Conservation (phyloP, 2,113 vertebrate genomes). For the Chloroceryle aenea region DNA sequence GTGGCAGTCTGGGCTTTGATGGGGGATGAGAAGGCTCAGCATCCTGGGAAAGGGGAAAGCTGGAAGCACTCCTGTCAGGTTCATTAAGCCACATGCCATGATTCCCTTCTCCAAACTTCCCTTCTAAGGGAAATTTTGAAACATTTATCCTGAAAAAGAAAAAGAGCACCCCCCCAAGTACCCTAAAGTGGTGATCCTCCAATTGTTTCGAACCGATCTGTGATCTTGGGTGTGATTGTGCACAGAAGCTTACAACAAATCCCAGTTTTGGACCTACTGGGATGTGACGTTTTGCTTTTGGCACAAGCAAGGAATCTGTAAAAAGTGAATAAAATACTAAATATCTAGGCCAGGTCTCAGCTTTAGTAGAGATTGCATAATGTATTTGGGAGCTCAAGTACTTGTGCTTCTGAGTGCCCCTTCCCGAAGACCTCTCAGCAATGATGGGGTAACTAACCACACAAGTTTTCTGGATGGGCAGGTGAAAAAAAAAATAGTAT, state of each 20-base stretch:
- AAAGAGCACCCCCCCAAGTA: background rate
- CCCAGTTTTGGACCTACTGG: background rate
- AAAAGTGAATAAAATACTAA: slow-evolving; percentile 19
- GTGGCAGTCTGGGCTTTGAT: background rate
- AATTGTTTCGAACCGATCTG: background rate
- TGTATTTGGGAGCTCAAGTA: background rate
- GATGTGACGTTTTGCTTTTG: background rate
- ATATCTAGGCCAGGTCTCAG: background rate
- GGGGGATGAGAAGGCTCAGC: background rate
- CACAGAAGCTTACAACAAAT: background rate
- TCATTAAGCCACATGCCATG: background rate
- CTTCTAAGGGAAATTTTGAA: background rate
- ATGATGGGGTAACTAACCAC: slow-evolving; percentile 23
- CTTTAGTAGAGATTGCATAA: background rate
- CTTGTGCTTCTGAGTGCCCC: background rate
- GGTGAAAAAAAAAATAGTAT: slow-evolving; percentile 14
- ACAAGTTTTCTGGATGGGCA: slow-evolving; percentile 50
- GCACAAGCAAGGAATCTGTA: background rate
- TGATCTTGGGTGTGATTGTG: background rate
- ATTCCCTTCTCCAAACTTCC: background rate
- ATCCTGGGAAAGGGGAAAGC: background rate
- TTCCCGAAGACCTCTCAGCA: background rate
- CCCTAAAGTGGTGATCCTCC: background rate
- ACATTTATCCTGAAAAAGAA: background rate
- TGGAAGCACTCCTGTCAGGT: background rate